These are phyloP conservation scores for Lingula anatina DNA, from an alignment of 2,888 invertebrate species.

Conservation along the genomic window DNA sequence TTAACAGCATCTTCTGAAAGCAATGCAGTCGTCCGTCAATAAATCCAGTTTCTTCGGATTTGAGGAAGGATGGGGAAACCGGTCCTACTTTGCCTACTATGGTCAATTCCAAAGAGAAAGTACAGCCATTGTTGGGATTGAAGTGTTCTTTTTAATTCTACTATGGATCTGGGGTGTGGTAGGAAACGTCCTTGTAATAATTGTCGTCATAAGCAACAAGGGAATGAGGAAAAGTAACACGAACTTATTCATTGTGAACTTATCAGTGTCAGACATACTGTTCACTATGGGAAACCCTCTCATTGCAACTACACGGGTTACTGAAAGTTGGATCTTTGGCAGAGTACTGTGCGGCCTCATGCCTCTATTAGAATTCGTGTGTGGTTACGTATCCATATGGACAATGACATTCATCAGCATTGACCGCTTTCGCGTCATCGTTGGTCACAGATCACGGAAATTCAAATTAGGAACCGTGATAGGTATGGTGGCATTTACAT, in stretches of 20 bases:
- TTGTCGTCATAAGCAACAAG: constrained; percentile 13
- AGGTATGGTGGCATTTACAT: constrained; percentile 16
- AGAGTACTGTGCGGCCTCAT: constrained; percentile 21
- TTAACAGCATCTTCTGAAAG: too few relatives aligned
- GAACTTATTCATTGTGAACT: constrained; percentile 28
- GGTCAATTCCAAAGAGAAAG: constrained; percentile 27
- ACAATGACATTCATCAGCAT: constrained; percentile 32
- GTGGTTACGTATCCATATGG: constrained; percentile 28
- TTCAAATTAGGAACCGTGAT: constrained; percentile 15
- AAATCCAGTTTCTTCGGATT: constrained; percentile 22
- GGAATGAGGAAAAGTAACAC: constrained; percentile 18
- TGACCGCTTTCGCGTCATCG: constrained; percentile 27
- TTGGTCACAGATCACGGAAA: constrained; percentile 11
- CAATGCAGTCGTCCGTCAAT: too few relatives aligned
- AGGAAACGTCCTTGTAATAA: constrained; percentile 20
- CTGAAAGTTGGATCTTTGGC: constrained; percentile 30
- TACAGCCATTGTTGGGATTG: constrained; percentile 13
- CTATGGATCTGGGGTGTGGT: constrained; percentile 18
- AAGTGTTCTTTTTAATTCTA: constrained; percentile 15
- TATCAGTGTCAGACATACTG: constrained; percentile 28
- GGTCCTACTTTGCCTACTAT: constrained; percentile 27
- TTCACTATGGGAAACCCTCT: constrained; percentile 24
- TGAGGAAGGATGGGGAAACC: constrained; percentile 23
- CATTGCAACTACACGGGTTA: constrained; percentile 25
- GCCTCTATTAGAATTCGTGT: constrained; percentile 21